Conservation (phyloP, 2,888 invertebrate species). For the Neoscelio sp. region DNA sequence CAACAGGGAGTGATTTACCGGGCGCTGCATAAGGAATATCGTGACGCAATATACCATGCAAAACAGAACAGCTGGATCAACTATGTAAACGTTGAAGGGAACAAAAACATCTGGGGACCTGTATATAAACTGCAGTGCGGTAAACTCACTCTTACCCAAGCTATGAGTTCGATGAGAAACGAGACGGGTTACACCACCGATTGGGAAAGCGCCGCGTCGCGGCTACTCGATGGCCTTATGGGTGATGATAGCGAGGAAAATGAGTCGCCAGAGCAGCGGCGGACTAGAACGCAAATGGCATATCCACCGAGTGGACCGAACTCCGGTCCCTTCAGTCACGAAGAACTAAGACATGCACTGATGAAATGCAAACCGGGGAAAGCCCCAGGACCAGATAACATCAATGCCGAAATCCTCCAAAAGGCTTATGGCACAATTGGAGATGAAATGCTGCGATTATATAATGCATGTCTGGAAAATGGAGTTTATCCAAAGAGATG, state of each 20-base stretch:
- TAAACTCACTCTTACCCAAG: no score
- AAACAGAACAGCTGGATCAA: background rate
- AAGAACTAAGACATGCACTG: background rate
- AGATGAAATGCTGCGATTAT: background rate
- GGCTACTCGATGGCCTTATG: no score
- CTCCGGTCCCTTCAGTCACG: background rate
- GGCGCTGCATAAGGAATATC: no score
- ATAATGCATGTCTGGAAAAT: slow-evolving; percentile 20
- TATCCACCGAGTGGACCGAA: background rate
- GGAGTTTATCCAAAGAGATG: slow-evolving; percentile 23
- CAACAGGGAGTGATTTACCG: no score
- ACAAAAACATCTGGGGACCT: slow-evolving; percentile 7
- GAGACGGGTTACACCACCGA: no score
- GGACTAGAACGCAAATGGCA: no score
- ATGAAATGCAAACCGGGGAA: background rate
- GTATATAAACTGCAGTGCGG: slow-evolving; percentile 21
- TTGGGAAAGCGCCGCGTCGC: no score
- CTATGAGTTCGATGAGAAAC: no score
- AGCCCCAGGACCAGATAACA: slow-evolving; percentile 17
- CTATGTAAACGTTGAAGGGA: slow-evolving; percentile 24
- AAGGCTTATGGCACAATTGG: background rate
- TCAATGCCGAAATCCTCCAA: slow-evolving; percentile 4
- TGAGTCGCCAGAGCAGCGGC: no score
- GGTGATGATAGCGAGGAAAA: no score
- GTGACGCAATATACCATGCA: background rate